Percentiles rank a stretch among this genome's conserved stretches.
phyloP scores from a whole-genome alignment of 1,140 invertebrate genomes.

The Coelopa frigida region DNA sequence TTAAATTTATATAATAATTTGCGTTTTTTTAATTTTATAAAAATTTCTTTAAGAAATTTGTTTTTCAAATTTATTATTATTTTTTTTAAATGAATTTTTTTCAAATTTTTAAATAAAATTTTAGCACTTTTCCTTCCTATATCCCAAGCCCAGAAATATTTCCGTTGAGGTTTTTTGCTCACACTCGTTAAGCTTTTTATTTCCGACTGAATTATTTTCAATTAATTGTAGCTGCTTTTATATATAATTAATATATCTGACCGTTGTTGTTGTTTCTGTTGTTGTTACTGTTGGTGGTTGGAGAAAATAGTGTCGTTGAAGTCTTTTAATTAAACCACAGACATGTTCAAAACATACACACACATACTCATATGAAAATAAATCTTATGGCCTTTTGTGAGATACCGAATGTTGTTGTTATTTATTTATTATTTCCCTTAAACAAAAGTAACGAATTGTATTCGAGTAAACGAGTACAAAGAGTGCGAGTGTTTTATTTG shows the following conservation, averaged over 20 bases:
- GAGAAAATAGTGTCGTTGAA: no score
- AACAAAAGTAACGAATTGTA: no score
- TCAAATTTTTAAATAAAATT: constrained; percentile 2
- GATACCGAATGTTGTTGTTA: no score
- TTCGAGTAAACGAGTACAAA: no score
- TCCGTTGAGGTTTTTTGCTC: neutral
- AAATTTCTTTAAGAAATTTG: constrained; percentile 8
- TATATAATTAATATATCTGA: constrained; percentile 42
- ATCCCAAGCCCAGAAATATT: neutral
- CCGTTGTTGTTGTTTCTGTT: no score
- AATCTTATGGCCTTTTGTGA: no score
- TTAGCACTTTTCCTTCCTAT: neutral
- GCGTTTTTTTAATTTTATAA: neutral
- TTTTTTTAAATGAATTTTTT: neutral
- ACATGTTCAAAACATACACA: no score
- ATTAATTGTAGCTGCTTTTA: constrained; percentile 45
- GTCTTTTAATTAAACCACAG: no score
- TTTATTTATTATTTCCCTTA: no score
- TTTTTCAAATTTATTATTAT: neutral
- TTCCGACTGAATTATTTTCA: constrained; percentile 37
- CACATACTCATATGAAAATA: no score
- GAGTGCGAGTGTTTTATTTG: no score
- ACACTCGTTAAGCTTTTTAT: constrained; percentile 12
- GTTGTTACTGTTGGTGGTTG: no score
- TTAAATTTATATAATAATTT: neutral